Evolutionary conservation across 2,888 invertebrate species (phyloP).

Genomic region (Entomobrya proxima): DNA sequence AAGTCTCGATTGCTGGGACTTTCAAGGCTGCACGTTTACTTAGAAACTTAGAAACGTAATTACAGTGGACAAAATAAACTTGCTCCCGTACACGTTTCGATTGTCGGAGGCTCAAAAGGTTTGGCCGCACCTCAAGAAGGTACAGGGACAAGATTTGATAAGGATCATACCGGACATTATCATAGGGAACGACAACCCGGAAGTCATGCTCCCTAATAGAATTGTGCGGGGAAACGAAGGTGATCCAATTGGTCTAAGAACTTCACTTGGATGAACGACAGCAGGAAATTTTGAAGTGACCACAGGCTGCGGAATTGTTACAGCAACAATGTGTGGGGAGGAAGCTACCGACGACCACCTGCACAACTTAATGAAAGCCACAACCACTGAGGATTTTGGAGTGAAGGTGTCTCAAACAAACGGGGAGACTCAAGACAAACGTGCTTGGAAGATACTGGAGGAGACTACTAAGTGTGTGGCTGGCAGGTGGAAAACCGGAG

Average conservation of each 20-base stretch:
- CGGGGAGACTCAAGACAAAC: background rate
- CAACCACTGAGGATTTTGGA: conserved; percentile 7
- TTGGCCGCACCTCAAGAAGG: background rate
- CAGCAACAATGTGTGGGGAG: background rate
- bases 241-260: background rate
- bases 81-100: background rate
- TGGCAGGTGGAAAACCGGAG: conserved; percentile 7
- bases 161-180: background rate
- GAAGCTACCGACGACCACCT: background rate
- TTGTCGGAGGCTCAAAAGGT: background rate
- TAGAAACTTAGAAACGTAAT: background rate
- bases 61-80: background rate
- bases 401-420: background rate
- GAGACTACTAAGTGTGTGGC: background rate
- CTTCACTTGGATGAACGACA: background rate
- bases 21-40: background rate
- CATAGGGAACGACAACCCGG: conserved; percentile 4
- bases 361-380: background rate
- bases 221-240: background rate
- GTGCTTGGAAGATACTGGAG: background rate
- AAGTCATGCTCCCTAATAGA: background rate
- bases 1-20: background rate
- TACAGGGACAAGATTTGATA: background rate
- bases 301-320: too few relatives aligned
- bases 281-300: background rate